phyloP scores from a whole-genome alignment of 2,797 vertebrate genomes.

The Crypturellus tataupa region DNA sequence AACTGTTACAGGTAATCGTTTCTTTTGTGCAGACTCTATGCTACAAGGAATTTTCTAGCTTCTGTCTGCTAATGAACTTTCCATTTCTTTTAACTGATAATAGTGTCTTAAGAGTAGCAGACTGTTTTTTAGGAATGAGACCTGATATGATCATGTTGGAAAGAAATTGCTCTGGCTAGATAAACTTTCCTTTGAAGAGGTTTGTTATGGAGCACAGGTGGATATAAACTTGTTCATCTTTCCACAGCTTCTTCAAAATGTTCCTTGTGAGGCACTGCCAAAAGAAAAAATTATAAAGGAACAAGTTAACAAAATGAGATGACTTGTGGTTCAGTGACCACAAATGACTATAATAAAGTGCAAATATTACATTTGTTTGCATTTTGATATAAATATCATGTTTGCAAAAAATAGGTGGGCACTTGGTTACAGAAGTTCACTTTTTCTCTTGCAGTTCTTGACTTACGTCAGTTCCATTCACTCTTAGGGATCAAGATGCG shows the following conservation, averaged over 20 bases:
- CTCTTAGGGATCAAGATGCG: background rate
- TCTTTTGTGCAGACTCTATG: background rate
- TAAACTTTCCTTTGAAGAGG: background rate
- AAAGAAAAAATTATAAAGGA: background rate
- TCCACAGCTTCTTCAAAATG: slow-evolving; percentile 1
- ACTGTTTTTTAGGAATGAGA: background rate
- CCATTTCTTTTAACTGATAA: background rate
- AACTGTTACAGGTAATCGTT: background rate
- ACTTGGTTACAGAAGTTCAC: background rate
- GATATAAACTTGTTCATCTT: background rate
- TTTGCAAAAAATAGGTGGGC: background rate
- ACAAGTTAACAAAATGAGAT: background rate
- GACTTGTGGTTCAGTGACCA: background rate
- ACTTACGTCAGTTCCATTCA: background rate
- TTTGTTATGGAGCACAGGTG: background rate
- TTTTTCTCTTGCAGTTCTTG: background rate
- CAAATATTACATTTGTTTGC: too few relatives aligned
- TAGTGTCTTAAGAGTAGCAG: background rate
- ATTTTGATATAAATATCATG: background rate
- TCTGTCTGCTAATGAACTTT: background rate
- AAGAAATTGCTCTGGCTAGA: background rate
- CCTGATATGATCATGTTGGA: background rate
- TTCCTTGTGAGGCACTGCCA: background rate
- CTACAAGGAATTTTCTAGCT: background rate
- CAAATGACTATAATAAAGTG: slow-evolving; percentile 10